These are phyloP conservation scores for Acrobasis suavella DNA, from an alignment of 2,888 invertebrate genomes.

Conservation along the genomic window DNA sequence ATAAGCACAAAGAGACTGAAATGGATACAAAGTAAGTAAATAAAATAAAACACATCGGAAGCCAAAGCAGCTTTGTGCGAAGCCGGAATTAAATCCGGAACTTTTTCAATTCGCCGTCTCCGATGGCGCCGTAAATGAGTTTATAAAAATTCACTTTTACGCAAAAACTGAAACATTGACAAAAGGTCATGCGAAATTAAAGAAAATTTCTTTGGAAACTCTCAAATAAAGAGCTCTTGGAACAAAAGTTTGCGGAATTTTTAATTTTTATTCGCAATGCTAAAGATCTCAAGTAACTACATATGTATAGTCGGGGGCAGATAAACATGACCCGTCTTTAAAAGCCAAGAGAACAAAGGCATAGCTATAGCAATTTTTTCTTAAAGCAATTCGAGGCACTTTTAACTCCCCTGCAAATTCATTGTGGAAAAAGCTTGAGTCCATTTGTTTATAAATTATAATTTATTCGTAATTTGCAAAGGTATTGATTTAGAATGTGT, in stretches of 20 bases:
- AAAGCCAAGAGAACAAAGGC: too few relatives aligned
- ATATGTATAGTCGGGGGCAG: neutral
- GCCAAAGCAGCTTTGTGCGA: constrained; percentile 34
- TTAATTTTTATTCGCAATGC: neutral
- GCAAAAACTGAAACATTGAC: constrained; percentile 29
- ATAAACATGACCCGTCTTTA: too few relatives aligned
- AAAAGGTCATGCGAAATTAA: constrained; percentile 12
- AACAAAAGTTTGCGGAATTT: constrained; percentile 9
- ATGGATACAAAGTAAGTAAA: constrained; percentile 27
- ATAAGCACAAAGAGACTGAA: constrained; percentile 25
- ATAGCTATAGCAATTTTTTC: too few relatives aligned
- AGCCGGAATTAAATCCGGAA: constrained; percentile 43
- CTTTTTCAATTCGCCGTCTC: constrained; percentile 46
- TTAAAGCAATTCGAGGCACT: too few relatives aligned
- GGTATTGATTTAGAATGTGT: too few relatives aligned
- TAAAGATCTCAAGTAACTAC: neutral
- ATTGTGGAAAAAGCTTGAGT: too few relatives aligned
- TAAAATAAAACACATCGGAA: constrained; percentile 35
- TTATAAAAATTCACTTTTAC: constrained; percentile 38
- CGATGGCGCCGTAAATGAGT: constrained; percentile 41
- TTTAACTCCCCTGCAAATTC: too few relatives aligned
- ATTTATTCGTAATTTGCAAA: too few relatives aligned
- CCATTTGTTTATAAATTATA: too few relatives aligned
- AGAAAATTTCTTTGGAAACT: constrained; percentile 4
- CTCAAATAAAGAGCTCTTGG: constrained; percentile 7